These are phyloP conservation scores for Dendropsophus ebraccatus DNA, from an alignment of 2,113 vertebrate genomes.

Conservation along the genomic window DNA sequence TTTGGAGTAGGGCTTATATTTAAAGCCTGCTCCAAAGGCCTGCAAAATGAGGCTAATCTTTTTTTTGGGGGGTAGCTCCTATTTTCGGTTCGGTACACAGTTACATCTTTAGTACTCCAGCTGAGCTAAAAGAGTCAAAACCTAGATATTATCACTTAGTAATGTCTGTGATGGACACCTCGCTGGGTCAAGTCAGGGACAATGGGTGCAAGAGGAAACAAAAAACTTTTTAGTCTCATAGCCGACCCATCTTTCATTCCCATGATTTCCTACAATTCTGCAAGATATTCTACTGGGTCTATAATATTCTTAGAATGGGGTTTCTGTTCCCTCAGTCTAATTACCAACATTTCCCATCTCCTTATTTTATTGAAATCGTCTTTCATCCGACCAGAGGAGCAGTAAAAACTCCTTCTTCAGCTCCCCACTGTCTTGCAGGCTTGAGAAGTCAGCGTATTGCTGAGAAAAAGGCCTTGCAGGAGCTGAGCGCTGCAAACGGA, in stretches of 20 bases:
- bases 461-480: slow-evolving; percentile 60
- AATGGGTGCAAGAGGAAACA: not conserved
- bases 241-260: not conserved
- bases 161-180: not conserved
- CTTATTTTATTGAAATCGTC: not conserved
- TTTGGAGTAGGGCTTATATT: no score
- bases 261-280: not conserved
- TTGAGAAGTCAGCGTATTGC: slow-evolving; percentile 63
- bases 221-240: not conserved
- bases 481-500: slow-evolving; percentile 73
- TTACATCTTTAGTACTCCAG: no score
- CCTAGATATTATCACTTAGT: not conserved
- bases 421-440: slow-evolving; percentile 59
- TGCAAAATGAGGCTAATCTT: no score
- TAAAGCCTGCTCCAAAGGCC: no score
- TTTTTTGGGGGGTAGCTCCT: no score
- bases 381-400: not conserved
- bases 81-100: no score
- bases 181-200: not conserved
- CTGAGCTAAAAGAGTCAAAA: no score
- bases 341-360: not conserved
- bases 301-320: not conserved
- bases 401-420: not conserved
- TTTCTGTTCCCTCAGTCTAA: not conserved
- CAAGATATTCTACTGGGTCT: not conserved